Evolutionary conservation across 2,888 invertebrate species (phyloP).

Genomic region (Leptinotarsa tumamoca): DNA sequence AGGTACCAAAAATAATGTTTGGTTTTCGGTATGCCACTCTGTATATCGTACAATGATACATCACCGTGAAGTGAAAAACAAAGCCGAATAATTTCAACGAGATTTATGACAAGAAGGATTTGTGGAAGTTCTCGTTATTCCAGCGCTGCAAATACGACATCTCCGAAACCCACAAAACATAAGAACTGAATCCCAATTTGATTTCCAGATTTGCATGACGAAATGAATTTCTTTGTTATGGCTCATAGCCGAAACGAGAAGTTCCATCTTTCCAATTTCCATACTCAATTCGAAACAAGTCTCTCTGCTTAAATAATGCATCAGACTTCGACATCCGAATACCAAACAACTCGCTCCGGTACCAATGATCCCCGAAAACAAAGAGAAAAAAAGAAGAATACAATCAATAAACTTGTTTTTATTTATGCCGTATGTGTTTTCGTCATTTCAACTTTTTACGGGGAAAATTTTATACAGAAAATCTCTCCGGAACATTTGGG

Average conservation of each 20-base stretch:
- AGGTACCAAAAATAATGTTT: no score
- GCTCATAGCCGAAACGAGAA: slow-evolving; percentile 36
- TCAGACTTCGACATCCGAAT: slow-evolving; percentile 52
- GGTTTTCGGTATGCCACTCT: no score
- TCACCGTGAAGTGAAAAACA: neutral
- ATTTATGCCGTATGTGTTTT: slow-evolving; percentile 55
- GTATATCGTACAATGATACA: no score
- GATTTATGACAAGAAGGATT: neutral
- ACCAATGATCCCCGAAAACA: slow-evolving; percentile 26
- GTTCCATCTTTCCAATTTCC: slow-evolving; percentile 47
- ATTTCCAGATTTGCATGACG: slow-evolving; percentile 40
- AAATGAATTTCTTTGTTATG: slow-evolving; percentile 44
- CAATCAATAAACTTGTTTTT: slow-evolving; percentile 58
- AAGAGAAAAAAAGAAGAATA: slow-evolving; percentile 44
- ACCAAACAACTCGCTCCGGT: slow-evolving; percentile 46
- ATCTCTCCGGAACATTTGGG: slow-evolving; percentile 45
- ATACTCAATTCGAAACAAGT: slow-evolving; percentile 45
- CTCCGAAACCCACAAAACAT: neutral
- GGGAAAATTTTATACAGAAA: slow-evolving; percentile 47
- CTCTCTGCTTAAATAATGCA: slow-evolving; percentile 55
- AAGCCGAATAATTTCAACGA: neutral
- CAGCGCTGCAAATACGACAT: neutral
- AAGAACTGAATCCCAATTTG: slow-evolving; percentile 18
- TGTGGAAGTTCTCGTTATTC: neutral
- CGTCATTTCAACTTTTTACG: slow-evolving; percentile 55